Percentiles rank a stretch among this genome's conserved stretches.
These are phyloP conservation scores for Octodon degus DNA, from an alignment of 2,113 vertebrate species.

Conservation along the genomic window DNA sequence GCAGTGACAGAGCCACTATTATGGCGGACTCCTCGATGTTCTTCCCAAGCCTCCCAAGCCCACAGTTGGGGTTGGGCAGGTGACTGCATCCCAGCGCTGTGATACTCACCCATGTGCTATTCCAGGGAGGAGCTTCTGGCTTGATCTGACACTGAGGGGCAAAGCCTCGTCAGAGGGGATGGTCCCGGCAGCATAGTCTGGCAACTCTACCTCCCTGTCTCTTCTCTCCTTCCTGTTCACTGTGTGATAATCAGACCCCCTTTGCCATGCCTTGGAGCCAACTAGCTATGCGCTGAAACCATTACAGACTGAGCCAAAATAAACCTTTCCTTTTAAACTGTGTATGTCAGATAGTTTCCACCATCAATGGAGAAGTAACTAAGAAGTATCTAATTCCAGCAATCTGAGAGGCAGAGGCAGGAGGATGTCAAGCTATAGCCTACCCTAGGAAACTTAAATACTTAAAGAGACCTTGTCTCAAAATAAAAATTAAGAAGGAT, in stretches of 20 bases:
- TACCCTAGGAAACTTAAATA: background rate
- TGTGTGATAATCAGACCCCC: background rate
- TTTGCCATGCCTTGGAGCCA: background rate
- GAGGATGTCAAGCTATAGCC: background rate
- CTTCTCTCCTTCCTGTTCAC: background rate
- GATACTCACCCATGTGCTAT: background rate
- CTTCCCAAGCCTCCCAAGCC: background rate
- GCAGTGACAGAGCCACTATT: background rate
- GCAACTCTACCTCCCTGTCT: too few relatives aligned
- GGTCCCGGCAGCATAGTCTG: too few relatives aligned
- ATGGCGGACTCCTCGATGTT: background rate
- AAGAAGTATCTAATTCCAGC: background rate
- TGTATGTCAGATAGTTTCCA: too few relatives aligned
- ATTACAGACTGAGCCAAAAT: background rate
- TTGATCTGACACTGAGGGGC: too few relatives aligned
- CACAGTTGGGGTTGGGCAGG: background rate
- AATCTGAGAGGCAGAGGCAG: background rate
- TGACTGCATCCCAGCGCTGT: background rate
- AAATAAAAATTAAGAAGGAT: background rate
- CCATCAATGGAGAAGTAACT: background rate
- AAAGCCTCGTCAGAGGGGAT: background rate
- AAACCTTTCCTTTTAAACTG: background rate
- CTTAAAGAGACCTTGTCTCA: background rate
- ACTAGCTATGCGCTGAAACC: background rate
- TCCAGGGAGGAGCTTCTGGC: background rate